phyloP scores from a whole-genome alignment of 2,113 vertebrate species.

The Falco punctatus region DNA sequence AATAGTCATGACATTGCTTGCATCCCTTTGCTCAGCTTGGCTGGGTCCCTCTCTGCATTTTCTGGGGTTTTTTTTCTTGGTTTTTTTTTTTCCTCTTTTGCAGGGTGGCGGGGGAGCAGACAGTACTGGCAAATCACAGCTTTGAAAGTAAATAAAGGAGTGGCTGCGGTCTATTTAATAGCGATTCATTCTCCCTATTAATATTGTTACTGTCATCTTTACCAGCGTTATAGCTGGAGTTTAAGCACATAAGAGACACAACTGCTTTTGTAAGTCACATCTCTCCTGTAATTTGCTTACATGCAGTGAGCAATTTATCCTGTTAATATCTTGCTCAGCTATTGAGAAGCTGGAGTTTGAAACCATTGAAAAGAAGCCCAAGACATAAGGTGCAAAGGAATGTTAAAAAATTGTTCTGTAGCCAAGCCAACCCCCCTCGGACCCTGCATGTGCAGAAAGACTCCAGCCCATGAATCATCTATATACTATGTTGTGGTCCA shows the following conservation, averaged over 20 bases:
- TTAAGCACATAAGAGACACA: not conserved
- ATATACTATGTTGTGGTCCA: not conserved
- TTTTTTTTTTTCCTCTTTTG: not conserved
- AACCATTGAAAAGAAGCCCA: slow-evolving; percentile 4
- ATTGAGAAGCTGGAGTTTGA: not conserved
- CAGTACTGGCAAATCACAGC: not conserved
- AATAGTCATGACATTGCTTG: not conserved
- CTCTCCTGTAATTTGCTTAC: slow-evolving; percentile 2
- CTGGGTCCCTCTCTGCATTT: not conserved
- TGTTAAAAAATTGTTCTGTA: slow-evolving; percentile 24
- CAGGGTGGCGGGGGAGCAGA: not conserved
- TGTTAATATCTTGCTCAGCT: slow-evolving; percentile 6
- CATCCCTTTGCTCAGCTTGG: not conserved
- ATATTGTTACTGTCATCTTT: not conserved
- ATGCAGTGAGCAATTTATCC: not conserved
- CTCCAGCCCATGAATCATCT: slow-evolving; percentile 46
- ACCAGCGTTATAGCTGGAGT: not conserved
- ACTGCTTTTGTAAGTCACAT: not conserved
- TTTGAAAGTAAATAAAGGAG: not conserved
- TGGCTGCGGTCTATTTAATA: not conserved
- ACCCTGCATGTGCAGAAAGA: not conserved
- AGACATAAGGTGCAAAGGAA: slow-evolving; percentile 12
- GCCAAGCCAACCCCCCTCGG: not conserved
- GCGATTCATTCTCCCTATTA: not conserved
- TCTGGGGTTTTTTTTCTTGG: not conserved